Conservation (phyloP, 1,140 invertebrate species). For the Lithobius niger region DNA sequence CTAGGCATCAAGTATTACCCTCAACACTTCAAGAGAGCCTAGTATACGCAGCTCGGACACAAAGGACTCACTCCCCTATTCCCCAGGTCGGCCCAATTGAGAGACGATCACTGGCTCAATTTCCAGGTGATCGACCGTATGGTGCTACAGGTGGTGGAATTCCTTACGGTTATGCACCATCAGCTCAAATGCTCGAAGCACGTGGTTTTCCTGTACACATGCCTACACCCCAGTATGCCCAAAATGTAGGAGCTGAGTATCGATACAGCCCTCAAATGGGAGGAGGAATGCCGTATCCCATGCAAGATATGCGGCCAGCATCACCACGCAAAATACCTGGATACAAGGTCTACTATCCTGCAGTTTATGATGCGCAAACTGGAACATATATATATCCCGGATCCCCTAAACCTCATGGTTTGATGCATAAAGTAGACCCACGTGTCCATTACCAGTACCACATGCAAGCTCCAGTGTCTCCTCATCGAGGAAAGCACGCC, state of each 20-base stretch:
- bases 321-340: neutral
- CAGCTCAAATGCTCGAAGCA: slow-evolving; percentile 2
- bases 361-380: neutral
- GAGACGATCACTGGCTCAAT: neutral
- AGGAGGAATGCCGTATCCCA: neutral
- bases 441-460: neutral
- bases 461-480: neutral
- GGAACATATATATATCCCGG: neutral
- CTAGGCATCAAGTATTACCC: neutral
- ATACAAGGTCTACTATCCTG: neutral
- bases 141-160: neutral
- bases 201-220: neutral
- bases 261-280: neutral
- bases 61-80: neutral
- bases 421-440: neutral
- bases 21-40: too few species aligned
- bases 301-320: neutral
- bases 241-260: neutral
- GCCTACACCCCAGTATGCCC: neutral
- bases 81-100: neutral
- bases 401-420: neutral
- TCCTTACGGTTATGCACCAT: slow-evolving; percentile 1
- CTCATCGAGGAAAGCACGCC: neutral
- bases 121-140: neutral
- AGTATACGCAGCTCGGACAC: too few species aligned